phyloP scores from a whole-genome alignment of 2,797 vertebrate genomes.

The Oryzias sinensis region DNA sequence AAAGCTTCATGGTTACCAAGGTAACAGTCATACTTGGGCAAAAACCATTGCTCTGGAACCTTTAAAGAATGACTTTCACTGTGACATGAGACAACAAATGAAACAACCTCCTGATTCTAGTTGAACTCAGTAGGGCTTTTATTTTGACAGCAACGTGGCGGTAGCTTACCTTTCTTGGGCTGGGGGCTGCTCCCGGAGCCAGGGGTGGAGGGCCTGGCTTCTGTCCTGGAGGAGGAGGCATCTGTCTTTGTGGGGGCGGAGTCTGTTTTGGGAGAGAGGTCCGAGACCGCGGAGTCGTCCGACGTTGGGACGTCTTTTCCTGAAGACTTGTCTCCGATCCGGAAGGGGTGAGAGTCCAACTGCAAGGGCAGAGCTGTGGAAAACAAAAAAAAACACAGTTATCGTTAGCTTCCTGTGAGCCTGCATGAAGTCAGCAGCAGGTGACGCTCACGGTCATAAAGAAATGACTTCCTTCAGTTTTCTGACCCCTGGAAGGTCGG shows the following conservation, averaged over 20 bases:
- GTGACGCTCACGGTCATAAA: no score
- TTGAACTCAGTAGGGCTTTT: no score
- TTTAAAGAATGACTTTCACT: no score
- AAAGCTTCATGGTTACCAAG: no score
- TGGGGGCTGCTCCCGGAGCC: constrained; percentile 56
- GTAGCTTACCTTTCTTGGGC: constrained; percentile 72
- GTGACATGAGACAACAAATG: no score
- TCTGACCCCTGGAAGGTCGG: neutral
- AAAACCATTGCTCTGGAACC: no score
- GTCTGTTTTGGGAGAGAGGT: constrained; percentile 69
- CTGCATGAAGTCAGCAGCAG: no score
- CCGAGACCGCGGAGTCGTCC: constrained; percentile 72
- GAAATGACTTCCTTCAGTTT: neutral
- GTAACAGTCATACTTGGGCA: no score
- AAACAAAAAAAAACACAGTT: neutral
- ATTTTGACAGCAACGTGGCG: no score
- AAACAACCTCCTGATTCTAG: no score
- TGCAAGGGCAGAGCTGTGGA: constrained; percentile 68
- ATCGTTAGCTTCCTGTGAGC: no score
- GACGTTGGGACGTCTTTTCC: constrained; percentile 63
- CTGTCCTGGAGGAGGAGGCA: constrained; percentile 58
- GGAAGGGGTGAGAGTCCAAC: constrained; percentile 51
- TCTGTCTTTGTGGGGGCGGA: constrained; percentile 62
- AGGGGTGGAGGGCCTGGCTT: constrained; percentile 53
- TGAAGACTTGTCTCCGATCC: constrained; percentile 52